phyloP scores from a whole-genome alignment of 2,888 invertebrate species.

The Eilema sororculum region DNA sequence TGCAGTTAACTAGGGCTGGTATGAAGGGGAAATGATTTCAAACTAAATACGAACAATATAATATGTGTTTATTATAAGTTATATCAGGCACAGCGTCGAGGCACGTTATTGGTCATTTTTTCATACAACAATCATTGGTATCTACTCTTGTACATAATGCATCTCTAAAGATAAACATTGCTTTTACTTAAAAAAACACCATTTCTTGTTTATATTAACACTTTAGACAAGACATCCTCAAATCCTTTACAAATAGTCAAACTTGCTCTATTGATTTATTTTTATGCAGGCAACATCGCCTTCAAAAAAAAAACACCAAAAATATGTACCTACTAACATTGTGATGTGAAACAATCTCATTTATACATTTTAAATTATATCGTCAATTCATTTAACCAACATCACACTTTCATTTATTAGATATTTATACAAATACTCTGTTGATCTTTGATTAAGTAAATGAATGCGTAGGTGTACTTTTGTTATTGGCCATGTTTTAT shows the following conservation, averaged over 20 bases:
- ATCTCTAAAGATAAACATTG: background rate
- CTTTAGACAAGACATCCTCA: no score
- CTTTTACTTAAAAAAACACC: background rate
- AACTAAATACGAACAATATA: background rate
- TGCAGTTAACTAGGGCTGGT: no score
- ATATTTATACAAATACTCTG: background rate
- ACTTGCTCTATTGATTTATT: background rate
- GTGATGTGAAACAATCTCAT: background rate
- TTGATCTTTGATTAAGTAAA: background rate
- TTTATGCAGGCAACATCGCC: background rate
- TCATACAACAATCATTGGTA: background rate
- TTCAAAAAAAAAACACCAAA: background rate
- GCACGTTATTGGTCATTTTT: background rate
- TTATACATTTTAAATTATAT: no score
- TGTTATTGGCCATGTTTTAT: background rate
- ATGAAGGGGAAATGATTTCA: background rate
- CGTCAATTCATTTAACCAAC: background rate
- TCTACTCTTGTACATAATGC: background rate
- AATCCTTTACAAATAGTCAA: no score
- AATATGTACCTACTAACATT: background rate
- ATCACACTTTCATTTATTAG: background rate
- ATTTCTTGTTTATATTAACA: no score
- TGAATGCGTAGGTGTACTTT: background rate
- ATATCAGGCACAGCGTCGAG: slow-evolving; percentile 23
- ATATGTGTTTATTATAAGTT: slow-evolving; percentile 8